phyloP scores from a whole-genome alignment of 2,888 invertebrate species.

The Drosophila multiciliata region DNA sequence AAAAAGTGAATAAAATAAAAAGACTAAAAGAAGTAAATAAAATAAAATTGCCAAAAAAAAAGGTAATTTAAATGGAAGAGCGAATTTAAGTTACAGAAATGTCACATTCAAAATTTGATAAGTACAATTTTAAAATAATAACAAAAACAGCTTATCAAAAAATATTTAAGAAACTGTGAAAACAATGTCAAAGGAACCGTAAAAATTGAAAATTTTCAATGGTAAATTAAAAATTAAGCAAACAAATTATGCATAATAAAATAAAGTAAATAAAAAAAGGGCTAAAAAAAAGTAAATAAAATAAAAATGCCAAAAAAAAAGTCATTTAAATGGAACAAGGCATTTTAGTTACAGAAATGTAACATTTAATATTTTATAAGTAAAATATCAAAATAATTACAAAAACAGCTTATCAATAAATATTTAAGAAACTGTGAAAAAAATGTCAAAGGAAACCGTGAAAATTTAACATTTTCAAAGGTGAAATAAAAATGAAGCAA shows the following conservation, averaged over 20 bases:
- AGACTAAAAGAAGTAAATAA: not conserved
- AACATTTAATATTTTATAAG: too few relatives aligned
- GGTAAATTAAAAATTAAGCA: too few relatives aligned
- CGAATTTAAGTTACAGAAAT: too few relatives aligned
- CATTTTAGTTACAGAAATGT: too few relatives aligned
- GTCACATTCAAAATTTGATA: too few relatives aligned
- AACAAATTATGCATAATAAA: not conserved
- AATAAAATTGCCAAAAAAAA: not conserved
- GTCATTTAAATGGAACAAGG: not conserved
- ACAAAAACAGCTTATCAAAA: too few relatives aligned
- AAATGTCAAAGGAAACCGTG: not conserved
- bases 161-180: too few relatives aligned
- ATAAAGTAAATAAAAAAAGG: not conserved
- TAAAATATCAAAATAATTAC: too few relatives aligned
- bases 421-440: too few relatives aligned
- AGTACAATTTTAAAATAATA: too few relatives aligned
- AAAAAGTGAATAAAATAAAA: not conserved
- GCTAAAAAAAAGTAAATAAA: not conserved
- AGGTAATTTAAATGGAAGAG: not conserved
- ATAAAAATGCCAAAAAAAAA: not conserved
- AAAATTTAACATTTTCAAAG: not conserved
- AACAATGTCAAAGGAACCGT: not conserved
- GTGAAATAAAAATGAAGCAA: too few relatives aligned
- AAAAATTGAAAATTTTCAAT: not conserved
- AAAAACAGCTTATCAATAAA: too few relatives aligned